Conservation (phyloP, 2,113 vertebrate species). For the Tringa solitaria region DNA sequence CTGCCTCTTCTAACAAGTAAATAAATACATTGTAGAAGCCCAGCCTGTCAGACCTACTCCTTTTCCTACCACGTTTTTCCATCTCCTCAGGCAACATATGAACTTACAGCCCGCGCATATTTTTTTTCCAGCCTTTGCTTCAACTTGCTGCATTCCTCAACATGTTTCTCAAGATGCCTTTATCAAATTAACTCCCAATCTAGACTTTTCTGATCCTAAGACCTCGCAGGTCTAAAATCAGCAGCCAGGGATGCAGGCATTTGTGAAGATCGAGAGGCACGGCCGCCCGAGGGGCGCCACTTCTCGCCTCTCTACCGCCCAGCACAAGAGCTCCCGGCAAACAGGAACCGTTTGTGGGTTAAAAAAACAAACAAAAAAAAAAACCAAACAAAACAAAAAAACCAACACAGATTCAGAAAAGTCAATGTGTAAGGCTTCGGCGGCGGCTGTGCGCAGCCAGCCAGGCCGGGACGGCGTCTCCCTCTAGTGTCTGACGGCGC, state of each 20-base stretch:
- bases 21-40: not conserved
- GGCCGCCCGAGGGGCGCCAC: not conserved
- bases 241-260: too few species aligned
- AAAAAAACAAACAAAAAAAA: too few species aligned
- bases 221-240: not conserved
- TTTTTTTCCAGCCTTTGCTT: not conserved
- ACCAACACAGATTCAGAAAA: not conserved
- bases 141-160: not conserved
- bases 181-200: not conserved
- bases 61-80: not conserved
- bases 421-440: fast-evolving
- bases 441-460: fast-evolving
- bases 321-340: not conserved
- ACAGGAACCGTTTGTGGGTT: not conserved
- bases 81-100: not conserved
- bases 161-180: not conserved
- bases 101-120: not conserved
- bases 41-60: not conserved
- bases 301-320: not conserved
- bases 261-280: too few species aligned
- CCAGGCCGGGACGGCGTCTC: not conserved
- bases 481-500: not conserved
- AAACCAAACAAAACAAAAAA: not conserved
- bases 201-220: not conserved
- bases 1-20: not conserved